Evolutionary conservation across 2,113 vertebrate species (phyloP).

Genomic region (Acinonyx jubatus): DNA sequence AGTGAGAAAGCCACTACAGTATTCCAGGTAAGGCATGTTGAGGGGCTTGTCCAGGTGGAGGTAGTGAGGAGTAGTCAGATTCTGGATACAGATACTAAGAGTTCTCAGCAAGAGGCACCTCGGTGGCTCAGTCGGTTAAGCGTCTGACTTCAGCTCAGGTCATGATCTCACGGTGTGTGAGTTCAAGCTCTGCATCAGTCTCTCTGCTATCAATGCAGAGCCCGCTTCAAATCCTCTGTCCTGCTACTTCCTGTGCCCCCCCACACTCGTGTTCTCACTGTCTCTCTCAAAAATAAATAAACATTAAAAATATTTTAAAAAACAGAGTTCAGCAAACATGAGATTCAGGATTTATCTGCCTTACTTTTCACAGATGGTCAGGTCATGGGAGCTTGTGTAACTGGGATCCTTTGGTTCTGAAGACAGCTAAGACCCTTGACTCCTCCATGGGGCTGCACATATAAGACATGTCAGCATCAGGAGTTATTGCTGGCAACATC

Average conservation of each 20-base stretch:
- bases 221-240: too few species aligned
- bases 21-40: background rate
- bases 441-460: background rate
- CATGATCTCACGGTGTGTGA: too few species aligned
- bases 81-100: background rate
- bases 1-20: too few species aligned
- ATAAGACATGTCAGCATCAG: background rate
- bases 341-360: background rate
- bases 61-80: background rate
- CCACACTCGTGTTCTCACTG: too few species aligned
- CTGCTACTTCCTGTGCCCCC: too few species aligned
- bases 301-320: too few species aligned
- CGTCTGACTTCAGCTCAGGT: too few species aligned
- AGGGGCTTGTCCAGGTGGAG: background rate
- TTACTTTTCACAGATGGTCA: background rate
- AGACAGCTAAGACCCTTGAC: background rate
- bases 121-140: too few species aligned
- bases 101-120: background rate
- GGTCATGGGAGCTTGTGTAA: background rate
- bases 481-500: constrained; percentile 51
- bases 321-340: background rate
- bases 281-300: too few species aligned
- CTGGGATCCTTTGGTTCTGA: background rate
- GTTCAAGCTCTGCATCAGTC: too few species aligned
- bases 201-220: too few species aligned